These are phyloP conservation scores for Campoplex capitator DNA, from an alignment of 2,888 invertebrate genomes.

Conservation along the genomic window DNA sequence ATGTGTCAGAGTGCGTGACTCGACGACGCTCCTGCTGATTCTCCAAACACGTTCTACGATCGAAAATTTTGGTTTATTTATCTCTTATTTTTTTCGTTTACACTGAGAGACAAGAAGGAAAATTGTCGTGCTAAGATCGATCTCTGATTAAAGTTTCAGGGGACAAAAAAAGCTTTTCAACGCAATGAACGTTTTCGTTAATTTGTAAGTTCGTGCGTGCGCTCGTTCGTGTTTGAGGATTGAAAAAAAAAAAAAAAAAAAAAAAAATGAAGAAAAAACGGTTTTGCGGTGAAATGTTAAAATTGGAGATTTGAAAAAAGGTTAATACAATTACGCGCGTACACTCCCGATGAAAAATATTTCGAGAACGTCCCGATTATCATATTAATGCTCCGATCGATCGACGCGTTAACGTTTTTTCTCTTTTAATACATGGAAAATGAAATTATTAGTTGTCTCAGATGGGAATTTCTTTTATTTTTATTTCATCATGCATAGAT, in stretches of 20 bases:
- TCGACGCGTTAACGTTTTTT: neutral
- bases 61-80: conserved; percentile 25
- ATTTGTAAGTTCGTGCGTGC: neutral
- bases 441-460: neutral
- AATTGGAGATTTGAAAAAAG: neutral
- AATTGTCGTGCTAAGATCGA: neutral
- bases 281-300: neutral
- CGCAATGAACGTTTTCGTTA: neutral
- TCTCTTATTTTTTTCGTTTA: conserved; percentile 3
- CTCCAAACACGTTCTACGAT: conserved; percentile 42
- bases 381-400: neutral
- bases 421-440: neutral
- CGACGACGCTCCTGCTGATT: conserved; percentile 48
- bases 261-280: conserved; percentile 21
- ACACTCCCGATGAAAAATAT: conserved; percentile 6
- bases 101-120: neutral
- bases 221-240: neutral
- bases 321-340: neutral
- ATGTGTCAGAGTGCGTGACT: conserved; percentile 57
- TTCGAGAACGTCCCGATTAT: neutral
- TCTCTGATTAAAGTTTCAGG: neutral
- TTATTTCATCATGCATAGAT: neutral
- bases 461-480: neutral
- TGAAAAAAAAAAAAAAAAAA: too few species aligned
- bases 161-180: conserved; percentile 6